Percentiles rank a stretch among this genome's conserved stretches.
Conservation (phyloP, 1,140 invertebrate genomes). For the Zaprionus capensis region DNA sequence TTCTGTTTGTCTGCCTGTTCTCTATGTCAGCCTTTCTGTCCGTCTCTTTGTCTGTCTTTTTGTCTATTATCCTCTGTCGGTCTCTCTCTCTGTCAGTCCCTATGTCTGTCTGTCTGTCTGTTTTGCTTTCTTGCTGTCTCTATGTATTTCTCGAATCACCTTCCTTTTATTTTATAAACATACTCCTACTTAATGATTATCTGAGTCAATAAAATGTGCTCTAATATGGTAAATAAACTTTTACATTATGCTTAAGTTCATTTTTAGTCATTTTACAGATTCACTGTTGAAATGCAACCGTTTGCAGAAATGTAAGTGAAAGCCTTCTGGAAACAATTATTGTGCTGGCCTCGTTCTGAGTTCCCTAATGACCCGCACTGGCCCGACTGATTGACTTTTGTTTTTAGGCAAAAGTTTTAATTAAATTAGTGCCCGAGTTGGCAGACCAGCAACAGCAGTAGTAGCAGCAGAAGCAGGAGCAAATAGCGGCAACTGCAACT, state of each 20-base stretch:
- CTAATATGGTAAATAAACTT: background rate
- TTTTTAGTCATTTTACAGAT: background rate
- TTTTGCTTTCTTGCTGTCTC: too few species aligned
- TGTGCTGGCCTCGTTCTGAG: conserved; percentile 23
- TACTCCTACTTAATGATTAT: too few species aligned
- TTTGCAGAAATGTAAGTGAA: background rate
- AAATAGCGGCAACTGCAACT: conserved; percentile 48
- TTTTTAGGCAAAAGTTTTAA: conserved; percentile 65
- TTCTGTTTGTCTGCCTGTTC: too few species aligned
- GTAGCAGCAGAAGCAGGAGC: background rate
- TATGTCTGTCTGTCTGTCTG: too few species aligned
- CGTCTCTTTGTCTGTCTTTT: too few species aligned
- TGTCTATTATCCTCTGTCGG: too few species aligned
- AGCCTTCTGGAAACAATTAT: conserved; percentile 31
- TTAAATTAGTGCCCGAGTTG: conserved; percentile 69
- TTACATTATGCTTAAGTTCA: background rate
- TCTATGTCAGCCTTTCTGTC: too few species aligned
- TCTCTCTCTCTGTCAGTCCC: too few species aligned
- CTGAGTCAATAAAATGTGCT: too few species aligned
- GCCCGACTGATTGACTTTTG: conserved; percentile 53
- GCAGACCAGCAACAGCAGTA: conserved; percentile 24
- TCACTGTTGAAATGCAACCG: background rate
- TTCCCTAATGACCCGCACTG: conserved; percentile 26
- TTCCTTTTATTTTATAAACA: too few species aligned
- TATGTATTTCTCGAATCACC: too few species aligned